Percentiles rank a stretch among this genome's conserved stretches.
Conservation (phyloP, 2,888 invertebrate genomes). For the Phortica okadai region DNA sequence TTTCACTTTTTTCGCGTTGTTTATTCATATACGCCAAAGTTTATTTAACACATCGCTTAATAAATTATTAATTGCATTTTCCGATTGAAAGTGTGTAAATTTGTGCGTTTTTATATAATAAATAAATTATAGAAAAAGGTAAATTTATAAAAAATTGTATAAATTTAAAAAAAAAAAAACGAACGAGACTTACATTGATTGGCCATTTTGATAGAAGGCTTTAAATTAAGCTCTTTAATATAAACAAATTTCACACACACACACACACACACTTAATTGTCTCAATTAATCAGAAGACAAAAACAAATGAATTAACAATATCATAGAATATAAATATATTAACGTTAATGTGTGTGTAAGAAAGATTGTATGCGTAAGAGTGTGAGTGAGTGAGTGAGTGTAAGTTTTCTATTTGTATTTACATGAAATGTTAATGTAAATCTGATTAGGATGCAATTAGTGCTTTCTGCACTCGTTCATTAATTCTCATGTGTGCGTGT, state of each 20-base stretch:
- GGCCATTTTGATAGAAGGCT: no score
- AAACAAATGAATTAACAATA: conserved; percentile 30
- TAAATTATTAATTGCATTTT: conserved; percentile 29
- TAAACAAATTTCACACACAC: background rate
- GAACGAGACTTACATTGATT: no score
- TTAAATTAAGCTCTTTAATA: no score
- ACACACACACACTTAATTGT: conserved; percentile 30
- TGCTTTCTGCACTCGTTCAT: conserved; percentile 36
- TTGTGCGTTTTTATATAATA: background rate
- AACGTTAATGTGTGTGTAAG: conserved; percentile 17
- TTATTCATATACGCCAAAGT: background rate
- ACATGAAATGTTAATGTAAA: conserved; percentile 44
- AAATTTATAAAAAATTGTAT: no score
- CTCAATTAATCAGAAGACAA: conserved; percentile 44
- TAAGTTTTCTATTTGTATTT: no score
- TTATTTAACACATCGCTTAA: conserved; percentile 17
- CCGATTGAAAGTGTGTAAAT: background rate
- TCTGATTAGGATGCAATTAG: conserved; percentile 55
- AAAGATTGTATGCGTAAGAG: background rate
- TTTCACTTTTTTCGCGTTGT: background rate
- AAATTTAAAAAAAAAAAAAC: no score
- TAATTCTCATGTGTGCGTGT: conserved; percentile 15
- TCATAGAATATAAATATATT: background rate
- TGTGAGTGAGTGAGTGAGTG: background rate
- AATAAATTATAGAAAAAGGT: no score